Percentiles rank a stretch among this genome's conserved stretches.
Evolutionary conservation across 2,797 vertebrate genomes (phyloP).

Genomic region (Chiroxiphia lanceolata): DNA sequence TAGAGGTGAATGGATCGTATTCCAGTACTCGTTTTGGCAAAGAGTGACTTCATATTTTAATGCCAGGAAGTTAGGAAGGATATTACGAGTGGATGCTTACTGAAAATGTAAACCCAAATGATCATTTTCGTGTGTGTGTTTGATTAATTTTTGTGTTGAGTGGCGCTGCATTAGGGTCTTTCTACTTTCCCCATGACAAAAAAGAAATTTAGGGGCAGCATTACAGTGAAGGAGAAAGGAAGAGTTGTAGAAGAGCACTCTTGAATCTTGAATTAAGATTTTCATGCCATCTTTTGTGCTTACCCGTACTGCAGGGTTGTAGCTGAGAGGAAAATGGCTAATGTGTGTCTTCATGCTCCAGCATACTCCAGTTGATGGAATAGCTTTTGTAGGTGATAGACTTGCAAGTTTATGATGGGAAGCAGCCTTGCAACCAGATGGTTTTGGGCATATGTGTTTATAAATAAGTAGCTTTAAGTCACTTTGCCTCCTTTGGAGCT

Average conservation of each 20-base stretch:
- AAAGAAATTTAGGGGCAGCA: not conserved
- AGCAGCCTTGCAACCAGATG: slow-evolving; percentile 17
- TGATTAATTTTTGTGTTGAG: not conserved
- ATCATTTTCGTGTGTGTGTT: not conserved
- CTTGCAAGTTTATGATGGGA: not conserved
- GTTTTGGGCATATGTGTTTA: slow-evolving; percentile 8
- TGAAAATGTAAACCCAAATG: not conserved
- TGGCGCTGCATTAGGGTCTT: not conserved
- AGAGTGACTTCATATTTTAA: not conserved
- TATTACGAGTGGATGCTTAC: not conserved
- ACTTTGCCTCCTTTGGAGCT: not conserved
- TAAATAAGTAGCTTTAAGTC: not conserved
- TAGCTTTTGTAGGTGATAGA: slow-evolving; percentile 22
- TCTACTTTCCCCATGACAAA: not conserved
- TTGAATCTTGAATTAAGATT: not conserved
- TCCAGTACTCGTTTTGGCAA: not conserved
- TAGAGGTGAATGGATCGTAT: not conserved
- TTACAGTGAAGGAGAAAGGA: not conserved
- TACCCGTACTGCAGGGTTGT: not conserved
- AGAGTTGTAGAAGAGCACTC: not conserved
- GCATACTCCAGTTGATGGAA: not conserved
- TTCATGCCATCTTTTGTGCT: not conserved
- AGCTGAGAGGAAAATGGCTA: not conserved
- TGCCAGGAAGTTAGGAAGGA: not conserved
- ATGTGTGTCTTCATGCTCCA: not conserved